These are phyloP conservation scores for Caenorhabditis sp. DNA, from an alignment of 2,888 invertebrate species.

Conservation along the genomic window DNA sequence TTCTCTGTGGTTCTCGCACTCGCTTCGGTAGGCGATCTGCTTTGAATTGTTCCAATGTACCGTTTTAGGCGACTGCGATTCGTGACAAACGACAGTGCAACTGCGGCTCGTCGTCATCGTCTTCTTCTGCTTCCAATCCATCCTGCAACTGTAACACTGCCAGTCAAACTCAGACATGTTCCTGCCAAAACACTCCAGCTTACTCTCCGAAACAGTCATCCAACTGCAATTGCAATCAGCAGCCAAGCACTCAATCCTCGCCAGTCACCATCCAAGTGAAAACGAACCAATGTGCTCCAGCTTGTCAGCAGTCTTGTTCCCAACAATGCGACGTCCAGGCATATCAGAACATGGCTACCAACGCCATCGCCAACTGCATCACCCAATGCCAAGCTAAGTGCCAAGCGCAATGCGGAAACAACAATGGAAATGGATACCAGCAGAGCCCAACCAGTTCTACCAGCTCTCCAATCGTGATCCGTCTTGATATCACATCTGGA, in stretches of 20 bases:
- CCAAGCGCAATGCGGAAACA: conserved; percentile 41
- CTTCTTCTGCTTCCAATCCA: conserved; percentile 2
- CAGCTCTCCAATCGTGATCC: conserved; percentile 33
- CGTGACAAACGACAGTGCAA: conserved; percentile 47
- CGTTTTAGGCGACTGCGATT: conserved; percentile 18
- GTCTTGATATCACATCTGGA: conserved; percentile 51
- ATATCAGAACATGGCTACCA: conserved; percentile 36
- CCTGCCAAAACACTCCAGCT: conserved; percentile 36
- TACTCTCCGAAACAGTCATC: conserved; percentile 2
- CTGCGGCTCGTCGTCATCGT: conserved; percentile 18
- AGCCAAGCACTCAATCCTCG: conserved; percentile 16
- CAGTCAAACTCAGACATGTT: conserved; percentile 41
- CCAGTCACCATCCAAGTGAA: conserved; percentile 53
- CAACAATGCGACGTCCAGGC: conserved; percentile 54
- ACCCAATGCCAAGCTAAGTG: conserved; percentile 56
- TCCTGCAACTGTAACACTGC: conserved; percentile 34
- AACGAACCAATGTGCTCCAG: conserved; percentile 53
- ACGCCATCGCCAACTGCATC: conserved; percentile 49
- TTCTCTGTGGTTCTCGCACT: background rate
- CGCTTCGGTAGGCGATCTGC: conserved; percentile 13
- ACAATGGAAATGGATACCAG: conserved; percentile 31
- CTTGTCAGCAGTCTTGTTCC: conserved; percentile 56
- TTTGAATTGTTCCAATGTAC: background rate
- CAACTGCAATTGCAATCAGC: conserved; percentile 42
- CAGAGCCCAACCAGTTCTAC: conserved; percentile 19